phyloP scores from a whole-genome alignment of 1,140 invertebrate species.

The Polyergus mexicanus region DNA sequence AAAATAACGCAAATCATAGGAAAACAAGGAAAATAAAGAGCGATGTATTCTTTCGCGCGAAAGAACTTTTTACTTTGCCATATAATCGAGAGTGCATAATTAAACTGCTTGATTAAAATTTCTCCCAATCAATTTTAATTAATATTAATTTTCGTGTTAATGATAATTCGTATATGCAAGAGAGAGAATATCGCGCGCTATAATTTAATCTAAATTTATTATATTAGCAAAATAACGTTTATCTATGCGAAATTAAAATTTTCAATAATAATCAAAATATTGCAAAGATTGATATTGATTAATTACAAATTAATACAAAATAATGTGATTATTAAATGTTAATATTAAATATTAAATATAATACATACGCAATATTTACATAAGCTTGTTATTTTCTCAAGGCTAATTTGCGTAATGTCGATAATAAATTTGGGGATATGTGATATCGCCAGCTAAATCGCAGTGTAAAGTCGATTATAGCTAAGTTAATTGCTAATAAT shows the following conservation, averaged over 20 bases:
- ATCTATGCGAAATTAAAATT: constrained; percentile 5
- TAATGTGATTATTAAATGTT: not conserved
- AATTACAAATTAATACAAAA: constrained; percentile 16
- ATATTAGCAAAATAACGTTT: not conserved
- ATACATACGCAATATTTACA: not conserved
- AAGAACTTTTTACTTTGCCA: not conserved
- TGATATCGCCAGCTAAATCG: not conserved
- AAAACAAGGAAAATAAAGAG: constrained; percentile 80
- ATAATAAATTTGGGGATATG: constrained; percentile 19
- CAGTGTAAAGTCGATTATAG: constrained; percentile 29
- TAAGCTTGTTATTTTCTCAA: not conserved
- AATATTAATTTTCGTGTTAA: not conserved
- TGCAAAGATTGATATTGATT: not conserved
- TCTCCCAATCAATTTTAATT: constrained; percentile 3
- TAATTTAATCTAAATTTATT: not conserved
- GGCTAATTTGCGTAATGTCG: not conserved
- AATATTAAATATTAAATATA: constrained; percentile 11
- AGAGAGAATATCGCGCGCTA: not conserved
- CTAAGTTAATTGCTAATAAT: constrained; percentile 53
- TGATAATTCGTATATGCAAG: not conserved
- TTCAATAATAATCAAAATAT: not conserved
- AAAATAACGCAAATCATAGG: constrained; percentile 84
- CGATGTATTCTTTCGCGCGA: constrained; percentile 58
- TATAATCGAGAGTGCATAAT: not conserved
- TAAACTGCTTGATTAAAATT: not conserved